Evolutionary conservation across 2,797 vertebrate genomes (phyloP), one percentile per base, ranked within the genome.

Genomic region (Lagocephalus sceleratus): DNA sequence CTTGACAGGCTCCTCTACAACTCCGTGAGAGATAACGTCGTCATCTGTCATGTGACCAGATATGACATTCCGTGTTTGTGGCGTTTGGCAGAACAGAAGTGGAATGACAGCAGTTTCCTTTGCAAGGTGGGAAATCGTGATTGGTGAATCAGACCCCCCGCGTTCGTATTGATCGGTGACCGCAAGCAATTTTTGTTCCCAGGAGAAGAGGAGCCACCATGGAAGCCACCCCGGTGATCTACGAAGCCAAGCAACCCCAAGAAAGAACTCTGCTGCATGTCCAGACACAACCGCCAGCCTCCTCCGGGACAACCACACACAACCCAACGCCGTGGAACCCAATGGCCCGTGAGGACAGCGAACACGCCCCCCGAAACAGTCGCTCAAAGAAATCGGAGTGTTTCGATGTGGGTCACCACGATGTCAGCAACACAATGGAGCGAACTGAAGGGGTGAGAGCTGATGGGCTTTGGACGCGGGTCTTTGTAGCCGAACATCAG

Each of bases 11-110:
- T 81, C 81, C 66, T 76, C 82, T 81, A 69, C 46, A 0, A 63
- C 60, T 78, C 63, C 72, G 6, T 41, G 61, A 70, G 60, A 54
- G 67, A 69, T 68, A 59, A 51, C 47, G 73, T 73, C 64, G 21
- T 64, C 69, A 82, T 82, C 81, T 85, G 84, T 72, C 82, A 65
- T 75, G 76, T 86, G 78, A 85, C 81, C 85, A 87, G 50, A 84
- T 79, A 68, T 83, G 32, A 83, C 62, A 65, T 11, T 68, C 56
- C 23, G 44, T 47, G 63, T 62, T 58, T n/a, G 15, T 2, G 41
- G 17, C 3, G 51, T 35, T 46, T 74, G 63, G 71, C 62, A 17
- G 63, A 51, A 74, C 46, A 6, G 40, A 17, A 43, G 62, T 48
- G 55, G 23, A 68, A 67, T 39, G 69, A 70, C 17, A 57, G 56